Evolutionary conservation across 2,113 vertebrate species (phyloP).

Genomic region (Zeus faber): DNA sequence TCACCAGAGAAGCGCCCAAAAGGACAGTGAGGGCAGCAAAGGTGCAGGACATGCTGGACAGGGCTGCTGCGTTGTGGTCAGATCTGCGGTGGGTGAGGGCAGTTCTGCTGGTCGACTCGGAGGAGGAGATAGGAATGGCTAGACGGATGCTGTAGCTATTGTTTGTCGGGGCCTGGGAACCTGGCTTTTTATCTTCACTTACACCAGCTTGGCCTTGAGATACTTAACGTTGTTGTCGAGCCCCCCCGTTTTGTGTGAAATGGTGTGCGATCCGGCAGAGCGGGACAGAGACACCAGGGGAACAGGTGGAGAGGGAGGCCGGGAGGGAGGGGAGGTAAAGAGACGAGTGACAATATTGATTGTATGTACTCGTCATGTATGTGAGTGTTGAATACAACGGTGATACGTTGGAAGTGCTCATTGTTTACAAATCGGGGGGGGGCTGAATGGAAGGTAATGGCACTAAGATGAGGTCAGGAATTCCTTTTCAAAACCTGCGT

Average conservation of each 20-base stretch:
- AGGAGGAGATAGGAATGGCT: conserved; percentile 30
- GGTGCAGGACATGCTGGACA: conserved; percentile 47
- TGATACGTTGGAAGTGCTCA: no score
- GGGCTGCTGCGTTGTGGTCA: neutral
- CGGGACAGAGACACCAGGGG: no score
- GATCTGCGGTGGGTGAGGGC: neutral
- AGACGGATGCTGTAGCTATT: conserved; percentile 40
- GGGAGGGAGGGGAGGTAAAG: neutral
- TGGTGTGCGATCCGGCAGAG: conserved; percentile 23
- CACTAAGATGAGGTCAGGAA: conserved; percentile 31
- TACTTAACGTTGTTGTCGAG: conserved; percentile 73
- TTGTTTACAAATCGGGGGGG: no score
- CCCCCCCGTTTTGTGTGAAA: conserved; percentile 60
- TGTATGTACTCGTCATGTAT: no score
- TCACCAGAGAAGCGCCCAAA: conserved; percentile 45
- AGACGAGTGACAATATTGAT: neutral
- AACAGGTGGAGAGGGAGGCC: neutral
- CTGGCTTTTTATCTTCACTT: conserved; percentile 69
- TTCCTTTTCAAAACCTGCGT: no score
- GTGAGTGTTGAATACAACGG: no score
- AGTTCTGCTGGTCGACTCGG: conserved; percentile 15
- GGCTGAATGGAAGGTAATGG: neutral
- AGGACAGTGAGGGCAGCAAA: conserved; percentile 33
- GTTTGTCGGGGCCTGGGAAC: conserved; percentile 67
- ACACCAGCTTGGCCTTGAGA: conserved; percentile 71